A percentile compares a stretch with the other conserved stretches of the same genome.
These are phyloP conservation scores for Bombus confusus DNA, from an alignment of 1,140 invertebrate species.

Conservation along the genomic window DNA sequence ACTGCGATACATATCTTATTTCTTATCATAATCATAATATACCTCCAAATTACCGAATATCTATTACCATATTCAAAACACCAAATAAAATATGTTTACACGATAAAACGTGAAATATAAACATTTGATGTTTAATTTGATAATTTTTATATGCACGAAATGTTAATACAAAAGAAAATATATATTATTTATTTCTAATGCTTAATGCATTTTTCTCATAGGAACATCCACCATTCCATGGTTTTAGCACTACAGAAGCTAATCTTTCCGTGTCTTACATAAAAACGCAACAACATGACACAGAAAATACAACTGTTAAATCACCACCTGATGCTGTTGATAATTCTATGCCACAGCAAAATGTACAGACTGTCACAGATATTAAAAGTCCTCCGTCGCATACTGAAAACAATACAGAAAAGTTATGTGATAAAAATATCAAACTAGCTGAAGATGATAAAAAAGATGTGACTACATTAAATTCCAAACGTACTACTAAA, in stretches of 20 bases:
- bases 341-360: conserved; percentile 49
- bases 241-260: conserved; percentile 80
- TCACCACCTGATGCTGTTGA: conserved; percentile 29
- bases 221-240: conserved; percentile 80
- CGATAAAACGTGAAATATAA: background rate
- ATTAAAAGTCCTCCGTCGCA: conserved; percentile 57
- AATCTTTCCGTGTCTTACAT: conserved; percentile 72
- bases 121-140: background rate
- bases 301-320: conserved; percentile 59
- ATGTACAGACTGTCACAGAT: conserved; percentile 51
- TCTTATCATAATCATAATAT: background rate
- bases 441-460: conserved; percentile 19
- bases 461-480: conserved; percentile 26
- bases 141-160: background rate
- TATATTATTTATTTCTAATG: conserved; percentile 2
- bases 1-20: background rate
- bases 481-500: conserved; percentile 53
- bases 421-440: conserved; percentile 34
- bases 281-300: conserved; percentile 73
- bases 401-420: conserved; percentile 52
- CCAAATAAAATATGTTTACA: background rate
- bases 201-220: conserved; percentile 57
- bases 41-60: background rate
- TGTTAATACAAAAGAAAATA: background rate
- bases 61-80: background rate